Evolutionary conservation across 30 jellyfish, hydroid and myxozoan species (phyloP).

Genomic region (Turritopsis rubra): DNA sequence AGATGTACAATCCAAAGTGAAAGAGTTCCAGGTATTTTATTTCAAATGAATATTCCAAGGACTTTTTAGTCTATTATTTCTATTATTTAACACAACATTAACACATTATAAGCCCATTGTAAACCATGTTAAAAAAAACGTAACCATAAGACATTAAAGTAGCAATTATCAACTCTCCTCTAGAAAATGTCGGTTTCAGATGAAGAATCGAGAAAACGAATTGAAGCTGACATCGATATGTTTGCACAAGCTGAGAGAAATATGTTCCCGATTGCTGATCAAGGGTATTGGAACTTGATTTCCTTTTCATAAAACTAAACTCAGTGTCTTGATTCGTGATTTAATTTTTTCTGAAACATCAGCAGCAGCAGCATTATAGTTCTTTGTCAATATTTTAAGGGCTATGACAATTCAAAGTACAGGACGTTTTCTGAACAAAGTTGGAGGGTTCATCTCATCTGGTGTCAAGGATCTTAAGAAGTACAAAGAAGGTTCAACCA

Average conservation of each 20-base stretch:
- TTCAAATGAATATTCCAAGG: neutral
- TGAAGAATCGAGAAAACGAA: constrained; percentile 11
- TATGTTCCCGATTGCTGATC: constrained; percentile 9
- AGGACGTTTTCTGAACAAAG: constrained; percentile 71
- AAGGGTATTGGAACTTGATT: neutral
- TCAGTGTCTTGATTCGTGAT: neutral
- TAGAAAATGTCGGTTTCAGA: constrained; percentile 6
- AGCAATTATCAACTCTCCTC: neutral
- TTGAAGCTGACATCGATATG: constrained; percentile 19
- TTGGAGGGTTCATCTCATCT: constrained; percentile 89
- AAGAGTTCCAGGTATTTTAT: constrained; percentile 43
- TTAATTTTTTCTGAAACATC: no score
- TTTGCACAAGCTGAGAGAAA: constrained; percentile 11
- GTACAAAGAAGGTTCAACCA: constrained; percentile 21
- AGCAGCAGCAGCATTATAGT: no score
- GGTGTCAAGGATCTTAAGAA: constrained; percentile 73
- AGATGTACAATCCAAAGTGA: constrained; percentile 54
- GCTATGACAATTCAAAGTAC: constrained; percentile 67
- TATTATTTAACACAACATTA: no score
- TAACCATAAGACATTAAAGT: no score
- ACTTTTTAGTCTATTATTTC: no score
- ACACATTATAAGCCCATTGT: no score
- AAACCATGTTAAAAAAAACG: no score
- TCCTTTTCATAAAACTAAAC: no score
- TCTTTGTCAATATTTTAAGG: constrained; percentile 19